Evolutionary conservation across 2,113 vertebrate genomes (phyloP), one percentile per base, ranked within the genome.

Genomic region (Chionis minor): DNA sequence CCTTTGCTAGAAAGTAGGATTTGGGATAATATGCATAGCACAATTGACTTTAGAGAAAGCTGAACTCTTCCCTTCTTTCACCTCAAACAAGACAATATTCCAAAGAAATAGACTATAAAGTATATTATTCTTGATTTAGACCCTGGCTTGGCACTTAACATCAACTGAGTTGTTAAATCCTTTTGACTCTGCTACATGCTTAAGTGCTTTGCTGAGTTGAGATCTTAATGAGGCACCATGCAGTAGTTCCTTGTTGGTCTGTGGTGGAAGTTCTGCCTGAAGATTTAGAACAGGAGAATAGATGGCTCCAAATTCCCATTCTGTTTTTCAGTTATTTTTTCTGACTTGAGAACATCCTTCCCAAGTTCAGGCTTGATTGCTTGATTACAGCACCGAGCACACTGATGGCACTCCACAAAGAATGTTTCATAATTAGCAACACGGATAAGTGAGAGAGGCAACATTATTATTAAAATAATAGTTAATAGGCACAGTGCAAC

Each of bases 381-480:
- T 80, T 88, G 62, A 95, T 96, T 94, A 44, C 55, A 90, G 40
- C 8, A 1, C 40, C 75, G 49, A 91, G 40, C 3, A 1, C 24
- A 54, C 2, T 86, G 5, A 63, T 81, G 59, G 38, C 71, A 90
- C 58, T 90, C 58, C 38, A 80, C 28, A 63, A 83, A 92, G 65
- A 90, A 96, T 83, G 22, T 18, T 83, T 90, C 59, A 27, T 88
- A 95, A 94, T 96, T 93, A 94, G 23, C 38, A 58, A 5, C 33
- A 55, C 38, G 71, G 75, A 59, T 62, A 94, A 90, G 32, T 0
- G 0, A 59, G 54, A 58, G 35, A 80, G 32, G 58, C 58, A 86
- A 45, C 19, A 83, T 74, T 38, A 38, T 38, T 38, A 38, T 38
- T 75, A 83, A 94, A 96, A 78, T 83, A 90, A 56, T 49, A 66